These are phyloP conservation scores for Ctenoplectra terminalis DNA, from an alignment of 1,140 invertebrate genomes.

Conservation along the genomic window DNA sequence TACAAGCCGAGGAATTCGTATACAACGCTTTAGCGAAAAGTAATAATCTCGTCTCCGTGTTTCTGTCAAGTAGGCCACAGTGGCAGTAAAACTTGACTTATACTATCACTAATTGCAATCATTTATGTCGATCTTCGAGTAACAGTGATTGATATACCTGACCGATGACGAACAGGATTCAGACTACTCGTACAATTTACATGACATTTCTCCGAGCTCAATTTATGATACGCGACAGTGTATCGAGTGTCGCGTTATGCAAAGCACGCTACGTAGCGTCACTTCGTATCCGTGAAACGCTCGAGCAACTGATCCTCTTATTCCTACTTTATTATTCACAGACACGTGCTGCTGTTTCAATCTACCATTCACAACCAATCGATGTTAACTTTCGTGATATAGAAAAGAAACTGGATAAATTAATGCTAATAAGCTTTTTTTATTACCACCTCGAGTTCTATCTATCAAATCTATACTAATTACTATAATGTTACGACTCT, in stretches of 20 bases:
- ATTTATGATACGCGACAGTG: conserved; percentile 37
- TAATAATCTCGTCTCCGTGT: not conserved
- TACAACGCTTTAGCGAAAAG: not conserved
- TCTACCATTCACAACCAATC: no score
- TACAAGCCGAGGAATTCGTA: not conserved
- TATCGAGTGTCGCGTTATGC: conserved; percentile 46
- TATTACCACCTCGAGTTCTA: no score
- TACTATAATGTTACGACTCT: no score
- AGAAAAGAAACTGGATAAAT: no score
- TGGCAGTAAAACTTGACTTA: conserved; percentile 5
- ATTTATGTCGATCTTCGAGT: conserved; percentile 10
- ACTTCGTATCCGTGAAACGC: conserved; percentile 1
- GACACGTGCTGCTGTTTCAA: no score
- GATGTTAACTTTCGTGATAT: no score
- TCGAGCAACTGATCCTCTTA: not conserved
- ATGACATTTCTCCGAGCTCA: conserved; percentile 12
- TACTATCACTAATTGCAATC: conserved; percentile 37
- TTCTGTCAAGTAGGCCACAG: conserved; percentile 18
- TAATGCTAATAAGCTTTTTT: no score
- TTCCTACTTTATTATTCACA: not conserved
- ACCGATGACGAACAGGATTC: conserved; percentile 37
- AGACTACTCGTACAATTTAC: conserved; percentile 27
- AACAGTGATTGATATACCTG: conserved; percentile 48
- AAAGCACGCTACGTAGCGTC: conserved; percentile 20
- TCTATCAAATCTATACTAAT: no score